Base-by-base conservation (phyloP, 2,888 invertebrate genomes). In the Falcaria lacertinaria region DNA sequence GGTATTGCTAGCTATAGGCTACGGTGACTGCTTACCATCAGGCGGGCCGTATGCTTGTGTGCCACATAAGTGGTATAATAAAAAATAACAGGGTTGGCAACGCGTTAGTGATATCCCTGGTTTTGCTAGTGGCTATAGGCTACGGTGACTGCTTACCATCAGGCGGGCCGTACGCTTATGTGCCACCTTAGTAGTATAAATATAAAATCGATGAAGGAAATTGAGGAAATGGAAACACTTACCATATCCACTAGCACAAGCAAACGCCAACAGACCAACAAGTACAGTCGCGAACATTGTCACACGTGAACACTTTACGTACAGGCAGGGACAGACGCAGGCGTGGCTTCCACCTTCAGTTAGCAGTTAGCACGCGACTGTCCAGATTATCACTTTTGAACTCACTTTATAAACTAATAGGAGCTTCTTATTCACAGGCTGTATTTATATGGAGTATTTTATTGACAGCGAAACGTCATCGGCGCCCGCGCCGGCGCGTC, bases 401-500 rank as follows among this genome's bases (percentile, higher is more conserved):
- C 50, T 45, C 54, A 54, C 57, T 70, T 58, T 70, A 70, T 70
- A 68, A 41, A 49, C 55, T 50, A 53, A 48, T 60, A 34, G 43
- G 2, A 13, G 8, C 48, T 25, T 43, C 13, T 34, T 32, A 40
- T 60, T 61, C 66, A 74, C 60, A 69, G 63, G 54, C 41, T 69
- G 67, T 43, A 8, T 36, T 4, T 7, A 22, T 2, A 34, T 34
- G 15, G 16, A 7, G 11, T 5, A 19, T 19, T 28, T 28, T 28
- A 28, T 11, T 28, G 2, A 11, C 7, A 28, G 7, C 1, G 1
- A 28, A 11, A 28, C 11, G 28, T 28, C 28, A 28, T 28, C 7
- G 5, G 5, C 25, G 8, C 25, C 11, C 8, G 7, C 28, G 11
- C 11, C 7, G 5, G 5, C 25, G 8, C 25, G 28, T 28, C 28